Conservation (phyloP, 2,797 vertebrate species). For the Pangasius macronema region DNA sequence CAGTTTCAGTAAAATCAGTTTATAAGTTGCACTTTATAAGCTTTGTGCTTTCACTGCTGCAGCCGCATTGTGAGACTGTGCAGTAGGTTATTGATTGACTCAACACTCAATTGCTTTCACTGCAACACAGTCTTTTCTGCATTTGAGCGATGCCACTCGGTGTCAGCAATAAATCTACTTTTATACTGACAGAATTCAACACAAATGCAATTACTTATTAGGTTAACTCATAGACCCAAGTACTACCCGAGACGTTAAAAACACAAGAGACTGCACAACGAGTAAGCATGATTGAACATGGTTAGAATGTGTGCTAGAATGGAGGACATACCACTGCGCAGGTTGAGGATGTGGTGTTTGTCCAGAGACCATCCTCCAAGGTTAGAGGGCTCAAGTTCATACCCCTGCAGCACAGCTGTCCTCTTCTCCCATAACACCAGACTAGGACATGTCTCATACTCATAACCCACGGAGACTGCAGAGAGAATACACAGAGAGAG, state of each 20-base stretch:
- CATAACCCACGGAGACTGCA: constrained; percentile 94
- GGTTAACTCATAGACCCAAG: not conserved
- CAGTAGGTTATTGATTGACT: constrained; percentile 37
- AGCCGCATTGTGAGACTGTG: constrained; percentile 33
- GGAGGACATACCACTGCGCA: constrained; percentile 85
- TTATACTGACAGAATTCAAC: constrained; percentile 5
- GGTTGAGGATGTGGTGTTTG: constrained; percentile 95
- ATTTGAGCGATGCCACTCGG: not conserved
- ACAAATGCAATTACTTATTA: not conserved
- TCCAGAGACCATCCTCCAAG: constrained; percentile 96
- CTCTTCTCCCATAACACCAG: constrained; percentile 99
- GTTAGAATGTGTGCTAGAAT: not conserved
- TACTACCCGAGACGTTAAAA: not conserved
- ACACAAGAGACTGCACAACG: not conserved
- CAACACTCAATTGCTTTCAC: not conserved
- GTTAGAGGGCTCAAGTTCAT: constrained; percentile 93
- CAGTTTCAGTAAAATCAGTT: constrained; percentile 41
- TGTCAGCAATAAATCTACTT: not conserved
- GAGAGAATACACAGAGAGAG: constrained; percentile 19
- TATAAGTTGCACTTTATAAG: constrained; percentile 41
- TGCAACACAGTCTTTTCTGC: constrained; percentile 1
- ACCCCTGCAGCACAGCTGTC: constrained; percentile 90
- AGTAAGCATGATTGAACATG: not conserved
- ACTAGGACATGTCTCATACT: constrained; percentile 95
- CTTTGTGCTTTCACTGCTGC: constrained; percentile 30